These are phyloP conservation scores for Trichonephila clavipes DNA, from an alignment of 1,140 invertebrate genomes.

Conservation along the genomic window DNA sequence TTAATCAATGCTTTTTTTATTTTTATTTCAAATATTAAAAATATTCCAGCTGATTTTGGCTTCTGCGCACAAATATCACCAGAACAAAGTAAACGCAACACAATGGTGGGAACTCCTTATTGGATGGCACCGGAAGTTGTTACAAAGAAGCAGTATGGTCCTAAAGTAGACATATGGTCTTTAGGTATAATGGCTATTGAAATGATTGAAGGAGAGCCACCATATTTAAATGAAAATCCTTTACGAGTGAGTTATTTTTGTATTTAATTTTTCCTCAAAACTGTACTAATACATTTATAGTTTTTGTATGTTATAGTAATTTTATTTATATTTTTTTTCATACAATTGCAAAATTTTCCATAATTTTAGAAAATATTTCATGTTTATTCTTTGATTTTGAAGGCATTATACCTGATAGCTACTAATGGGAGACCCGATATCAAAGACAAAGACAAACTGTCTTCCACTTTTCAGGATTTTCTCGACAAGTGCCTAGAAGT, in stretches of 20 bases:
- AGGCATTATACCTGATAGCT: conserved; percentile 97
- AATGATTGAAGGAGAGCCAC: conserved; percentile 99
- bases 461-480: conserved; percentile 84
- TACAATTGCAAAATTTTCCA: neutral
- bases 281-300: neutral
- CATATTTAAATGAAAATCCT: conserved; percentile 98
- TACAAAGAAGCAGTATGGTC: conserved; percentile 85
- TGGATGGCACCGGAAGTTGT: conserved; percentile 93
- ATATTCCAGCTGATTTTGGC: conserved; percentile 90
- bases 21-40: neutral
- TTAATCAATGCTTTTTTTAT: neutral
- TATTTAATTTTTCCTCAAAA: neutral
- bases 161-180: conserved; percentile 85
- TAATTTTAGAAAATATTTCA: neutral
- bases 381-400: conserved; percentile 8
- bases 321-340: neutral
- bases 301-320: neutral
- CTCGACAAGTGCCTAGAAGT: conserved; percentile 89
- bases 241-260: conserved; percentile 80
- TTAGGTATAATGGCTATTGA: conserved; percentile 98
- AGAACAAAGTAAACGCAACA: conserved; percentile 94
- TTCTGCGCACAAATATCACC: conserved; percentile 90
- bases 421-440: conserved; percentile 96
- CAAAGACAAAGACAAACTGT: conserved; percentile 90
- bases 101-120: conserved; percentile 92